phyloP scores from a whole-genome alignment of 2,113 vertebrate species.

The Upupa epops region DNA sequence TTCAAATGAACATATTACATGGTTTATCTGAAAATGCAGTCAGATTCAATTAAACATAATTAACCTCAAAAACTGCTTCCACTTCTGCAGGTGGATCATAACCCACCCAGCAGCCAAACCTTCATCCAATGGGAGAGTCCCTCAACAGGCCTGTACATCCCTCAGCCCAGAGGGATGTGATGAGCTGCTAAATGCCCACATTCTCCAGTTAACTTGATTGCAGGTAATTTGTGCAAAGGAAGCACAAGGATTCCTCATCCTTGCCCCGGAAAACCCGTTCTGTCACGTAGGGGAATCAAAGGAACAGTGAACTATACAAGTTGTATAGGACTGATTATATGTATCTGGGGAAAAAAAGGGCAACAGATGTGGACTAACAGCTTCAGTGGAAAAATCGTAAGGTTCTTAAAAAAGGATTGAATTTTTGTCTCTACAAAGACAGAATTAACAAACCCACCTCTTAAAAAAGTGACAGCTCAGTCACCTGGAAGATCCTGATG shows the following conservation, averaged over 20 bases:
- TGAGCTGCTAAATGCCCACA: background rate
- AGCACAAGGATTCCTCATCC: background rate
- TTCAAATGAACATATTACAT: background rate
- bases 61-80: conserved; percentile 5
- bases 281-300: background rate
- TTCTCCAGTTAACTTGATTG: background rate
- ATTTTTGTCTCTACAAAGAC: background rate
- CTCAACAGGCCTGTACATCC: background rate
- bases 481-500: background rate
- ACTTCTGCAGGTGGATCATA: background rate
- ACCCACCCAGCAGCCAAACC: background rate
- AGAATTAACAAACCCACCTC: background rate
- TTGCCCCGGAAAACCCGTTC: too few species aligned
- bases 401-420: background rate
- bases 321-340: background rate
- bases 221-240: background rate
- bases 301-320: background rate
- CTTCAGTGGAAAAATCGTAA: background rate
- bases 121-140: background rate
- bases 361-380: background rate
- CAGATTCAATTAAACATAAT: conserved; percentile 28
- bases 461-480: background rate
- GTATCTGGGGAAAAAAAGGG: background rate
- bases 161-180: background rate
- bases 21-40: conserved; percentile 32